Conservation (phyloP, 2,113 vertebrate species). For the Nyctibius bracteatus region DNA sequence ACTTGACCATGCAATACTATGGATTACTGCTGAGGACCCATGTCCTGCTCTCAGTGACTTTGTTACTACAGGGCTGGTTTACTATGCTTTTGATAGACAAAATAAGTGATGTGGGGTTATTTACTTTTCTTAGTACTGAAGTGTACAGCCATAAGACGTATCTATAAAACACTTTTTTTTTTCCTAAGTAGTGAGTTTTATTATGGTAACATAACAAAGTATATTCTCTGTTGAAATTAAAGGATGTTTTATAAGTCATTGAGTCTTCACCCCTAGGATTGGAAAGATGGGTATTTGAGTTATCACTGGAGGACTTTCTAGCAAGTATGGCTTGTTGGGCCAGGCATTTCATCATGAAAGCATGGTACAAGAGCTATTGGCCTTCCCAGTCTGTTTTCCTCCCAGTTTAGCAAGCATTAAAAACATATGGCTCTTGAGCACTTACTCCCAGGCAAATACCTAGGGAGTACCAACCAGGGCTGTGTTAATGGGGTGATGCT, state of each 20-base stretch:
- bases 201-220: background rate
- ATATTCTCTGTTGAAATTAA: background rate
- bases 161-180: background rate
- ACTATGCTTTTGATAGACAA: background rate
- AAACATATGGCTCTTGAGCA: rapidly evolving
- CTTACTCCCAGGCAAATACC: background rate
- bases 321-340: background rate
- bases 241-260: background rate
- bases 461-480: background rate
- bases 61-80: background rate
- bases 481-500: background rate
- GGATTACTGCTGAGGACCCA: background rate
- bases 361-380: background rate
- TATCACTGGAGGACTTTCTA: background rate
- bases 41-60: background rate
- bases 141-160: background rate
- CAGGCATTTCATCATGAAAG: background rate
- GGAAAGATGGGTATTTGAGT: background rate
- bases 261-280: background rate
- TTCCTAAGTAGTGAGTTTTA: background rate
- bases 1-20: background rate
- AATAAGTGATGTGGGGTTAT: background rate
- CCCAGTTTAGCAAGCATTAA: background rate
- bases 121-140: background rate
- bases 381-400: background rate